Evolutionary conservation across 2,888 invertebrate species (phyloP), one percentile per base, ranked within the genome.

Genomic region (Dynastes maya): DNA sequence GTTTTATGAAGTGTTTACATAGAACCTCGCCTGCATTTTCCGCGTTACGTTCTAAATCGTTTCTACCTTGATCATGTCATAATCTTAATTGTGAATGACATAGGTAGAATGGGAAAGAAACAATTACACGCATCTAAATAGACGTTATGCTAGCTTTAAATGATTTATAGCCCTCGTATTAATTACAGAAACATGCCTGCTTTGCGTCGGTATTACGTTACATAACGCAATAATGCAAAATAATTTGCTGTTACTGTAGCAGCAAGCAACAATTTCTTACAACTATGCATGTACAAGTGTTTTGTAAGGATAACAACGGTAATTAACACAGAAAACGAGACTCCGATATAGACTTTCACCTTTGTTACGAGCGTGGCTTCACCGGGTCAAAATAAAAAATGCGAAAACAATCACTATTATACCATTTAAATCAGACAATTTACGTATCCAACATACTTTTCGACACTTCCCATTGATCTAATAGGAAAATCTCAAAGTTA

Each of bases 321-420:
- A 63, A 63, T 29, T 29, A 29, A 9, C 63, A 29, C 63, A 29
- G 29, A 29, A 29, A 32, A 63, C 63, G 27, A 63, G 63, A n/a
- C 55, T 55, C 16, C 55, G 55, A 55, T 55, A 22, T 55, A 22
- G 16, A 63, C 63, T 63, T 63, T 63, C 63, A 63, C 63, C 63
- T 63, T 63, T 63, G 63, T 63, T 63, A 29, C 32, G 22, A 55
- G 16, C 11, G 9, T 32, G 32, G 3, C 29, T 32, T 55, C 22
- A n/a, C 55, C 22, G 13, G 55, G 55, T 55, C 45, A 45, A 58
- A 58, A 22, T 63, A 63, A 63, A 29, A 63, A 63, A 63, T 2
- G 13, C 13, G 27, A 13, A 63, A 63, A 63, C 63, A 63, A 63
- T 63, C 63, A 11, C 63, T n/a, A 63, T 63, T 63, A 11, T 63